phyloP scores from a whole-genome alignment of 2,797 vertebrate species.

The Psittacula echo region DNA sequence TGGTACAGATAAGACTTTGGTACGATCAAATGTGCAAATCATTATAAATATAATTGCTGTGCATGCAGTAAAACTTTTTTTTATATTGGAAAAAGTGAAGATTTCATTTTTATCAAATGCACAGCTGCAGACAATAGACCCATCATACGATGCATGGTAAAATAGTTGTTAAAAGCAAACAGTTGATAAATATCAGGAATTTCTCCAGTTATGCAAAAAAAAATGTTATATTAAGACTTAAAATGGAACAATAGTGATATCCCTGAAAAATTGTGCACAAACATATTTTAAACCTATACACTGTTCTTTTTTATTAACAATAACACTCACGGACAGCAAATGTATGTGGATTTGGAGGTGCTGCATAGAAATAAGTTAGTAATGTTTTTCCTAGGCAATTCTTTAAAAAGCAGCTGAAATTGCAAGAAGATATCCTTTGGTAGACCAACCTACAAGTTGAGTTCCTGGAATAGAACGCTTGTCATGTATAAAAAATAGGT shows the following conservation, averaged over 20 bases:
- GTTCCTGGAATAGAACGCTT: not conserved
- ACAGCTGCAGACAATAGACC: not conserved
- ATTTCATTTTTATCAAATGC: not conserved
- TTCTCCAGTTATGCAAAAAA: not conserved
- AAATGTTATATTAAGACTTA: not conserved
- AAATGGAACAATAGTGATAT: not conserved
- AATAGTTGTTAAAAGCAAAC: not conserved
- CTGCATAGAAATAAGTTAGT: not conserved
- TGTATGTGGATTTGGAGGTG: not conserved
- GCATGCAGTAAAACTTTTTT: not conserved
- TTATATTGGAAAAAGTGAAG: not conserved
- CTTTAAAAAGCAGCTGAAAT: not conserved
- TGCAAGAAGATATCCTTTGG: not conserved
- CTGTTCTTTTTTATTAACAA: not conserved
- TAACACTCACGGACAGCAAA: not conserved
- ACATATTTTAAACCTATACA: not conserved
- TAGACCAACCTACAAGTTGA: not conserved
- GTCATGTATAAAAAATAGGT: not conserved
- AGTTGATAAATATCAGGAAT: not conserved
- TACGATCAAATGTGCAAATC: not conserved
- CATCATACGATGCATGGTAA: not conserved
- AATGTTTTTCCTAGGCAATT: not conserved
- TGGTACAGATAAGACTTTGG: slow-evolving; percentile 6
- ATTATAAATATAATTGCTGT: not conserved
- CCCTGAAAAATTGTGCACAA: not conserved